Conservation (phyloP, 2,113 vertebrate genomes). For the Albula goreensis region DNA sequence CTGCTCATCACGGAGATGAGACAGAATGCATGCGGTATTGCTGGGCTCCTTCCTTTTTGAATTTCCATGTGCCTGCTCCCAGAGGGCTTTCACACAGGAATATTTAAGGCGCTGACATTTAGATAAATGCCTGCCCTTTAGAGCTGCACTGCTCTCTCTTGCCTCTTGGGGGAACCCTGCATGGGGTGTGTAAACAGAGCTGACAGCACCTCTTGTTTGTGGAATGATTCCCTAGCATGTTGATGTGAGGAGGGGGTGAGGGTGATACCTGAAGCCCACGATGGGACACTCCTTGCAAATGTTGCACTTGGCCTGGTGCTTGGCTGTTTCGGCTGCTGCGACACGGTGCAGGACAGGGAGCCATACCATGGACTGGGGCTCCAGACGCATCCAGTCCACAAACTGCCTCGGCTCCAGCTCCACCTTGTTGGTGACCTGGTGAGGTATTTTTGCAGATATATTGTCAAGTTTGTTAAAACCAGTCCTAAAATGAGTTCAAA, state of each 20-base stretch:
- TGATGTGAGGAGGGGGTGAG: neutral
- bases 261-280: slow-evolving; percentile 89
- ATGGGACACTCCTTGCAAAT: slow-evolving; percentile 98
- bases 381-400: slow-evolving; percentile 94
- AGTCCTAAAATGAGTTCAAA: no score
- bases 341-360: slow-evolving; percentile 92
- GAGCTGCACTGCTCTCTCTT: slow-evolving; percentile 65
- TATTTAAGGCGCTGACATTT: slow-evolving; percentile 70
- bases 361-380: slow-evolving; percentile 98
- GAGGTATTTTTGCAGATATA: neutral
- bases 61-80: slow-evolving; percentile 31
- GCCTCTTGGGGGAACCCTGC: slow-evolving; percentile 44
- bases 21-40: slow-evolving; percentile 29
- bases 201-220: neutral
- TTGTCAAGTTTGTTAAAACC: no score
- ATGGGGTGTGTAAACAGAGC: neutral
- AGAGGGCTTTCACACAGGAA: slow-evolving; percentile 62
- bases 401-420: slow-evolving; percentile 91
- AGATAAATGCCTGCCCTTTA: slow-evolving; percentile 67
- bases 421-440: slow-evolving; percentile 88
- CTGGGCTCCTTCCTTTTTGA: neutral
- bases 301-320: slow-evolving; percentile 98
- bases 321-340: slow-evolving; percentile 93
- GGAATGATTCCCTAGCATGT: no score
- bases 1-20: neutral